phyloP scores from a whole-genome alignment of 1,140 invertebrate species.

The Rhizoglyphus robini region DNA sequence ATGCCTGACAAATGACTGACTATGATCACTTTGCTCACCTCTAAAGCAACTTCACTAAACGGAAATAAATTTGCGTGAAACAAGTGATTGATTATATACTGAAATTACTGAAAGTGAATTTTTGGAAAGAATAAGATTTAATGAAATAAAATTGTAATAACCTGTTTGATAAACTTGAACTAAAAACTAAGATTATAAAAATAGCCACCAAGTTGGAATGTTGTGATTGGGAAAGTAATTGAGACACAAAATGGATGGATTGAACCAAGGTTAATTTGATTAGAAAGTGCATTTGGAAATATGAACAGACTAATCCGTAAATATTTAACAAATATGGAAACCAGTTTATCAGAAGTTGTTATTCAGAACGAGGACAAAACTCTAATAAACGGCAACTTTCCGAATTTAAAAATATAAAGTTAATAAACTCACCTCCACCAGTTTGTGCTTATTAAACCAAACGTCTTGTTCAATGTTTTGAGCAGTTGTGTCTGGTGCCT shows the following conservation, averaged over 20 bases:
- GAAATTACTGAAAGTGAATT: too few relatives aligned
- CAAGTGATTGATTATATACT: too few relatives aligned
- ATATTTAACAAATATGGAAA: background rate
- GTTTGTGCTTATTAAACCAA: conserved; percentile 82
- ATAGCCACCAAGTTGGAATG: background rate
- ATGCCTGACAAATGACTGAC: too few relatives aligned
- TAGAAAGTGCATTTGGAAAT: too few relatives aligned
- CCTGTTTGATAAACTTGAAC: too few relatives aligned
- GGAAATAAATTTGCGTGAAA: too few relatives aligned
- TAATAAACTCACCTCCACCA: conserved; percentile 61
- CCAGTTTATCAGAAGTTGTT: background rate
- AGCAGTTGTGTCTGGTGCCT: background rate
- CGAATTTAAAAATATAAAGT: background rate
- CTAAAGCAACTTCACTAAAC: too few relatives aligned
- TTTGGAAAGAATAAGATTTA: too few relatives aligned
- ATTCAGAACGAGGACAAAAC: background rate
- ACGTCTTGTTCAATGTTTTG: conserved; percentile 65
- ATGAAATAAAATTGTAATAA: too few relatives aligned
- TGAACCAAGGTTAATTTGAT: background rate
- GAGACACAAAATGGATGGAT: background rate
- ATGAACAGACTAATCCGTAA: background rate
- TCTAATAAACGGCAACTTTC: background rate
- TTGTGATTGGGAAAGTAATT: too few relatives aligned
- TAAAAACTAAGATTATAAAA: background rate
- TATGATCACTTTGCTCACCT: too few relatives aligned